Evolutionary conservation across 1,140 invertebrate genomes (phyloP).

Genomic region (Atta cephalotes): DNA sequence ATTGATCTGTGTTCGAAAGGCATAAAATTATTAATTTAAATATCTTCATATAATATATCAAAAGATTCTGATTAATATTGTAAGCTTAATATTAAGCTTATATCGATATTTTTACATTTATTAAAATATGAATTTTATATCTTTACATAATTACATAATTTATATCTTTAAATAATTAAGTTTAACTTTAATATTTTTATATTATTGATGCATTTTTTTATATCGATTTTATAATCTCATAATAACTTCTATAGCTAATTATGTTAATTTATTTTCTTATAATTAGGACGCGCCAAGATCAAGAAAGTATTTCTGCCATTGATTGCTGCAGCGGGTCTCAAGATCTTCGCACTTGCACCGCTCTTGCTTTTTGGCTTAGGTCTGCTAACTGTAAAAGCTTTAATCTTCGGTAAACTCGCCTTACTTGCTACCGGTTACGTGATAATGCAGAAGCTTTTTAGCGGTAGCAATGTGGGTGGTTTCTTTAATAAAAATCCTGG

Average conservation of each 20-base stretch:
- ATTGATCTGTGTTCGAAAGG: no score
- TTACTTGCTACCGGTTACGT: constrained; percentile 90
- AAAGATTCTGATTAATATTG: background rate
- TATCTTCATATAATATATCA: background rate
- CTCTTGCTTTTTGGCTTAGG: constrained; percentile 90
- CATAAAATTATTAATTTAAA: no score
- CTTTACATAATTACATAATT: no score
- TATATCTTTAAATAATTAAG: background rate
- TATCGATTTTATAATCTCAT: background rate
- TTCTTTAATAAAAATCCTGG: constrained; percentile 78
- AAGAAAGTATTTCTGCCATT: constrained; percentile 90
- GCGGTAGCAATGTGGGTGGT: constrained; percentile 83
- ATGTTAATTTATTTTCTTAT: background rate
- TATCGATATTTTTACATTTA: background rate
- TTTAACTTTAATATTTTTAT: background rate
- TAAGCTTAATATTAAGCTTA: no score
- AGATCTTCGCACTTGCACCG: constrained; percentile 90
- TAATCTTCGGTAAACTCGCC: constrained; percentile 91
- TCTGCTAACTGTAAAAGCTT: constrained; percentile 91
- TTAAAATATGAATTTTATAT: background rate
- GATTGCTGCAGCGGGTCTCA: constrained; percentile 89
- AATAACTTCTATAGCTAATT: background rate
- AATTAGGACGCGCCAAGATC: constrained; percentile 88
- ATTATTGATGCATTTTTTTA: background rate
- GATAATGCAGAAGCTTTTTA: constrained; percentile 89